Evolutionary conservation across 1,140 invertebrate species (phyloP), one percentile per base, ranked within the genome.

Genomic region (Sinonovacula constricta): DNA sequence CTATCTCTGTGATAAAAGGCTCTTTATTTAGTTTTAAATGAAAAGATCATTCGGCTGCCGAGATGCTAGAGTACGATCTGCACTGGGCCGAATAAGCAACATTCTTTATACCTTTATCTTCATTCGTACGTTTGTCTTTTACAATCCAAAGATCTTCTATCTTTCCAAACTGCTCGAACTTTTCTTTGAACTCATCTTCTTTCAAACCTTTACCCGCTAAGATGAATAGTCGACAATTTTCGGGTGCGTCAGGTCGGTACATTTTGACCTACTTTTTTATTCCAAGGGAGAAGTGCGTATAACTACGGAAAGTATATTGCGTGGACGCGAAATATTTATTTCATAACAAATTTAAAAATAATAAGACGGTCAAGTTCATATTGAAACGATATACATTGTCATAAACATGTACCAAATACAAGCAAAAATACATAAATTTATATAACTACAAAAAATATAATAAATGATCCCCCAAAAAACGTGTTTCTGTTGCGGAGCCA

Each of bases 71-170:
- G n/a, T n/a, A n/a, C n/a, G n/a, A n/a, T n/a, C n/a, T n/a, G n/a
- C n/a, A n/a, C n/a, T n/a, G n/a, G n/a, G n/a, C n/a, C n/a, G n/a
- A n/a, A n/a, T n/a, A n/a, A n/a, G n/a, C n/a, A n/a, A n/a, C n/a
- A n/a, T n/a, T 62, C 31, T 14, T 60, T 79, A 49, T 70, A 86
- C 97, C 97, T 94, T 97, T 97, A 83, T 95, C 94, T 87, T 97
- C 95, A 56, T 96, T 95, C 39, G 95, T 95, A 56, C 92, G 93
- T 45, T 95, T 94, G 88, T 97, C 95, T 91, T 95, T 96, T 7
- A 97, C 95, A 82, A 97, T 94, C 94, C 95, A 96, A 34, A 98
- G 93, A 90, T 97, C 95, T 90, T 97, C 95, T 62, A 98, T 95
- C 34, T 93, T 93, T 18, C 97, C 97, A 91, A 94, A 97, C 79